A percentile compares a stretch with the other conserved stretches of the same genome.
Evolutionary conservation across 2,113 vertebrate species (phyloP).

Genomic region (Perca fluviatilis): DNA sequence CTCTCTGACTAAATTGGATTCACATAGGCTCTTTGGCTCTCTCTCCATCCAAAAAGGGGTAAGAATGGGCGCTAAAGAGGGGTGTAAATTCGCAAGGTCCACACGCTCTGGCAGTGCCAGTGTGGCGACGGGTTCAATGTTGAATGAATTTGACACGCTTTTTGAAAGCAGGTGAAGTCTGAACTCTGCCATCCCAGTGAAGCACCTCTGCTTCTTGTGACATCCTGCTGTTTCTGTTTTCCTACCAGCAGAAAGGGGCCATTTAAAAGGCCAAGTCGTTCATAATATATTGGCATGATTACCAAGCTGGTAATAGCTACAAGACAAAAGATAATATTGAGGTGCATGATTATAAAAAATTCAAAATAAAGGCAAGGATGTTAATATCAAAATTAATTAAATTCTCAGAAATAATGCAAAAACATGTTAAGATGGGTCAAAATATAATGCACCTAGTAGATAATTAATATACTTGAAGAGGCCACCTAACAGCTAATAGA

Average conservation of each 20-base stretch:
- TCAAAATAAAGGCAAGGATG: neutral
- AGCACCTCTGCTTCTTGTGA: conserved; percentile 32
- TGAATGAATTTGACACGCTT: conserved; percentile 49
- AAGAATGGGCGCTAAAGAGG: conserved; percentile 23
- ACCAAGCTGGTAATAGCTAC: neutral
- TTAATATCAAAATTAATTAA: neutral
- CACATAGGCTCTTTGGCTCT: neutral
- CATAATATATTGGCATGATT: neutral
- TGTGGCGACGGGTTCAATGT: conserved; percentile 6
- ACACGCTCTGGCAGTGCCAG: conserved; percentile 18
- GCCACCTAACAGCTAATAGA: neutral
- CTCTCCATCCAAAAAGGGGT: conserved; percentile 14
- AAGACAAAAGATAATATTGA: neutral
- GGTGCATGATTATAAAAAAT: neutral
- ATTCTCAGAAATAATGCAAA: neutral
- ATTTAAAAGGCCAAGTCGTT: conserved; percentile 6
- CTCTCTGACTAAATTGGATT: conserved; percentile 39
- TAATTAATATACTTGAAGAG: neutral
- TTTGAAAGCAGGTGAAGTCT: conserved; percentile 49
- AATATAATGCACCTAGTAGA: neutral
- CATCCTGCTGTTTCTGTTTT: conserved; percentile 31
- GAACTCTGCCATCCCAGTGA: conserved; percentile 23
- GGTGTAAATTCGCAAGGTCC: conserved; percentile 41
- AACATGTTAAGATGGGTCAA: neutral
- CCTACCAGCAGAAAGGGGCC: neutral